phyloP scores from a whole-genome alignment of 2,888 invertebrate species.

The Scaptodrosophila latifasciaeformis region DNA sequence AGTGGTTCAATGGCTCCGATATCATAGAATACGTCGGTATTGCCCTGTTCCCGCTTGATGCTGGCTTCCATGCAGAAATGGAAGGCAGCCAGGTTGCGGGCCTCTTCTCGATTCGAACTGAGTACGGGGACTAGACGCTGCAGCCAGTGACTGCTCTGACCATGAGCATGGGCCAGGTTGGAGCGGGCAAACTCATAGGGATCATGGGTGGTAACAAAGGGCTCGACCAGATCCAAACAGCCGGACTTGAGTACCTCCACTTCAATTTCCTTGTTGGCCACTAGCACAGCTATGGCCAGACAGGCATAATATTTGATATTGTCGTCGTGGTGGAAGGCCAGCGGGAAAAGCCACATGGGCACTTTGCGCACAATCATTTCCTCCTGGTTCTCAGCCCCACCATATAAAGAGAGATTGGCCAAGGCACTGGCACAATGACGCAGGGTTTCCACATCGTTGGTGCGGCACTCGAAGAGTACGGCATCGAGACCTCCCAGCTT shows the following conservation, averaged over 20 bases:
- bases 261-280: slow-evolving; percentile 98
- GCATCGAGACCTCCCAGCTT: slow-evolving; percentile 94
- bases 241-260: slow-evolving; percentile 96
- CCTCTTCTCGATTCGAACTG: slow-evolving; percentile 95
- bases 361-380: slow-evolving; percentile 97
- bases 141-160: slow-evolving; percentile 96
- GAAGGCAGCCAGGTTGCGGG: slow-evolving; percentile 96
- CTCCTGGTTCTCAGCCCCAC: slow-evolving; percentile 97
- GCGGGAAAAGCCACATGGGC: slow-evolving; percentile 97
- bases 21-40: slow-evolving; percentile 92
- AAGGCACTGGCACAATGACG: slow-evolving; percentile 97
- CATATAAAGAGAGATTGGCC: slow-evolving; percentile 96
- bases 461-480: slow-evolving; percentile 94
- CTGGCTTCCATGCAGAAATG: slow-evolving; percentile 99
- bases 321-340: slow-evolving; percentile 97
- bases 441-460: slow-evolving; percentile 92
- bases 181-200: slow-evolving; percentile 96
- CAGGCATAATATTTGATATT: slow-evolving; percentile 99
- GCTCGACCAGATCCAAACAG: slow-evolving; percentile 96
- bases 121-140: slow-evolving; percentile 94
- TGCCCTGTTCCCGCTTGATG: slow-evolving; percentile 95
- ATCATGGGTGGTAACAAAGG: slow-evolving; percentile 95
- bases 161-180: slow-evolving; percentile 94
- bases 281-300: slow-evolving; percentile 95
- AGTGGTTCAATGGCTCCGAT: slow-evolving; percentile 96